These are phyloP conservation scores for Sesia bembeciformis DNA, from an alignment of 2,888 invertebrate species.

Conservation along the genomic window DNA sequence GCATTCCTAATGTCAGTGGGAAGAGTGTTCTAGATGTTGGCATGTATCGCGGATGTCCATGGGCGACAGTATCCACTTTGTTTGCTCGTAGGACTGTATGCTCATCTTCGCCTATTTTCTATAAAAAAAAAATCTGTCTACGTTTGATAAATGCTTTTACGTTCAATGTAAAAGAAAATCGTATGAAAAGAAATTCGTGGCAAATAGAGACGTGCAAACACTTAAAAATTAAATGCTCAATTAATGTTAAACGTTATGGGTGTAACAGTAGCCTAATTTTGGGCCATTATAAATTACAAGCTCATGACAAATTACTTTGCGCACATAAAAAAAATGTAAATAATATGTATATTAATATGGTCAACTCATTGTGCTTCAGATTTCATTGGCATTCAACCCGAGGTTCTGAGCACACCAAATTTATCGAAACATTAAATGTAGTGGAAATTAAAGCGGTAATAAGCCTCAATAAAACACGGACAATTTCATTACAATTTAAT, in stretches of 20 bases:
- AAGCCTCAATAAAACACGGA: conserved; percentile 16
- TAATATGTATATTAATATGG: conserved; percentile 33
- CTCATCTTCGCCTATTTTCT: too few species aligned
- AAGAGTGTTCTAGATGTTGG: too few species aligned
- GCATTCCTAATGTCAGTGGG: too few species aligned
- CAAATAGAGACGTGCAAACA: background rate
- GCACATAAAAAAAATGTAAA: conserved; percentile 46
- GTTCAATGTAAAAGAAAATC: too few species aligned
- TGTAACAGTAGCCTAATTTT: background rate
- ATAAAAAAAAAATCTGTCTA: too few species aligned
- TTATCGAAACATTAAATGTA: conserved; percentile 42
- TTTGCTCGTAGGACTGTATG: too few species aligned
- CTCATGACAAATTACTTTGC: conserved; percentile 16
- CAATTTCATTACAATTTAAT: background rate
- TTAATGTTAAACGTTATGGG: background rate
- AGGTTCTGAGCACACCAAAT: conserved; percentile 32
- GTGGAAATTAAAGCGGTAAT: conserved; percentile 29
- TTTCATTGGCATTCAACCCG: conserved; percentile 52
- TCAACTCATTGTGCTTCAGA: conserved; percentile 29
- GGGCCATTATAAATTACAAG: background rate
- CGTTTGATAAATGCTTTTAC: too few species aligned
- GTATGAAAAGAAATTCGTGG: too few species aligned
- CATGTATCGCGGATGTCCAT: too few species aligned
- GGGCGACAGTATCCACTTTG: too few species aligned
- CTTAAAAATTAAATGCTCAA: background rate